Base-by-base conservation (phyloP, 2,888 invertebrate species). In the Euplexia lucipara region DNA sequence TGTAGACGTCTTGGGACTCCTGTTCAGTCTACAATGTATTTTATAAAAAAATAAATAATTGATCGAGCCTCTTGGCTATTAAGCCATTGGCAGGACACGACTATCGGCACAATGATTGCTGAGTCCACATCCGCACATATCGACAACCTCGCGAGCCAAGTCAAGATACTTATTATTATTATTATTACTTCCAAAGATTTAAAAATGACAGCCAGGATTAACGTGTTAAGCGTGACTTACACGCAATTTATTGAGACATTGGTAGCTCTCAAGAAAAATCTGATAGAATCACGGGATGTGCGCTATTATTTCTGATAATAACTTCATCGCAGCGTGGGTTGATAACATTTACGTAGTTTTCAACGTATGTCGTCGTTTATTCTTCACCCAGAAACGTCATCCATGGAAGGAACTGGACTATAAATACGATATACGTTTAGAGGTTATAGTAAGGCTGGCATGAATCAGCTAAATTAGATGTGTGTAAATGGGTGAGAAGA, bases 251-350 rank as follows among this genome's bases (percentile, higher is more conserved):
- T 34, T 63, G n/a, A 41, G 26, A 4, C 47, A 16, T 30, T 16
- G 10, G 3, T n/a, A 20, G 41, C 9, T 41, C 37, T 32, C 14
- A 45, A 22, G 47, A 67, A 39, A 57, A 47, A 20, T 18, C 37
- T 48, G 51, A 45, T 32, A 39, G 12, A 56, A 34, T 68, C 60
- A 58, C 49, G 53, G 22, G 52, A 73, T 61, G 51, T 56, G 10
- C 62, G 44, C 56, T 69, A 62, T 54, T 54, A 64, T 65, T 73
- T 47, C 53, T 74, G 75, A 74, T 70, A 74, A 74, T 60, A 70
- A 42, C 63, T 74, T 67, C 63, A 76, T 76, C 61, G 39, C 14
- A 4, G 58, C 61, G 78, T 77, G 63, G 78, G 75, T 6, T 22
- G 66, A 53, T 9, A 16, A 26, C 34, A 61, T 56, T 51, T 44